Conservation (phyloP, 2,797 vertebrate species). For the Tokudaia tokunoshimensis region DNA sequence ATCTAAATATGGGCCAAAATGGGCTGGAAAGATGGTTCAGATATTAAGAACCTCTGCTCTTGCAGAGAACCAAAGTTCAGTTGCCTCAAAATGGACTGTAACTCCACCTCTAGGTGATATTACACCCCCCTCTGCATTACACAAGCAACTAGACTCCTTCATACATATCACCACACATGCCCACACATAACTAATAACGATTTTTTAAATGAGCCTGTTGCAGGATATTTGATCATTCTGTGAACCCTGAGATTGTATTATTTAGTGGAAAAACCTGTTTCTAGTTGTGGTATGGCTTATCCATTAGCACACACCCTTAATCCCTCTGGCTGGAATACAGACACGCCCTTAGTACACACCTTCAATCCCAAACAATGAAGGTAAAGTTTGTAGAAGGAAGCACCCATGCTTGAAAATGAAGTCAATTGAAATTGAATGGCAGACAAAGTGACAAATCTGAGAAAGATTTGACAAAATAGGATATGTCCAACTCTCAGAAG, state of each 20-base stretch:
- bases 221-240: background rate
- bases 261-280: background rate
- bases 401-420: background rate
- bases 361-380: background rate
- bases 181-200: background rate
- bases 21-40: background rate
- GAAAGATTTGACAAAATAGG: no score
- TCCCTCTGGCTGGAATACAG: background rate
- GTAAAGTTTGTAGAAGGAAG: background rate
- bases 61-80: background rate
- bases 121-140: background rate
- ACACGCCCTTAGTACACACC: background rate
- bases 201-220: constrained; percentile 1
- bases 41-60: background rate
- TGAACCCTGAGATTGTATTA: background rate
- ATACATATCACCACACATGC: background rate
- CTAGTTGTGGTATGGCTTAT: background rate
- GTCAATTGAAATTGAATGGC: background rate
- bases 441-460: background rate
- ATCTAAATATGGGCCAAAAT: background rate
- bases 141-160: background rate
- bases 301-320: background rate
- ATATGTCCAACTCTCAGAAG: no score
- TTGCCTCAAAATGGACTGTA: background rate
- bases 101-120: background rate